Evolutionary conservation across 1,140 invertebrate species (phyloP).

Genomic region (Neodiprion fabricii): DNA sequence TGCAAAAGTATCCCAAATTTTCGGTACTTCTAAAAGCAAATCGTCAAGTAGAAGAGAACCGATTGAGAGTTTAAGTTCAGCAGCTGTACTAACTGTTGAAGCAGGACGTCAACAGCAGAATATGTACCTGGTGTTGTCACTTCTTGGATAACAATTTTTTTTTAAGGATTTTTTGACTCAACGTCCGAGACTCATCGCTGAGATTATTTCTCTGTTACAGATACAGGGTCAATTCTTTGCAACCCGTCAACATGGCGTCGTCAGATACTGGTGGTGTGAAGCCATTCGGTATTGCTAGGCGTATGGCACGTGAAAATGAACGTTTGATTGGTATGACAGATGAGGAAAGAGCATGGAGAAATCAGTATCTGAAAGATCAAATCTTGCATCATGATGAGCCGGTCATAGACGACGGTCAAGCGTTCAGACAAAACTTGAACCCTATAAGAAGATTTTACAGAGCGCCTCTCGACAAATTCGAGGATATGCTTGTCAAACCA

Average conservation of each 20-base stretch:
- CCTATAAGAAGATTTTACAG: conserved; percentile 79
- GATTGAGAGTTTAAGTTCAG: too few relatives aligned
- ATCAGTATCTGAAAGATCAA: conserved; percentile 85
- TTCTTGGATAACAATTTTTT: too few relatives aligned
- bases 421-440: conserved; percentile 74
- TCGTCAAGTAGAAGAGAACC: too few relatives aligned
- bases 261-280: conserved; percentile 68
- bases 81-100: too few relatives aligned
- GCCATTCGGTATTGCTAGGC: conserved; percentile 77
- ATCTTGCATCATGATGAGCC: conserved; percentile 76
- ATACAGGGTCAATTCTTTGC: conserved; percentile 28
- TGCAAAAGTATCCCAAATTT: too few relatives aligned
- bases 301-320: conserved; percentile 76
- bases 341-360: conserved; percentile 82
- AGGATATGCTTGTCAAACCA: conserved; percentile 39
- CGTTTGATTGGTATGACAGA: conserved; percentile 81
- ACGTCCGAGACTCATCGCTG: too few relatives aligned
- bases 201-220: neutral
- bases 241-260: conserved; percentile 22
- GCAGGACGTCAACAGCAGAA: too few relatives aligned
- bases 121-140: too few relatives aligned
- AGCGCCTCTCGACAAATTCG: conserved; percentile 72
- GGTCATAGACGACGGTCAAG: conserved; percentile 65
- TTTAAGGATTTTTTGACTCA: too few relatives aligned
- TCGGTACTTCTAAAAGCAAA: too few relatives aligned